Evolutionary conservation across 2,113 vertebrate species (phyloP).

Genomic region (Mugil cephalus): DNA sequence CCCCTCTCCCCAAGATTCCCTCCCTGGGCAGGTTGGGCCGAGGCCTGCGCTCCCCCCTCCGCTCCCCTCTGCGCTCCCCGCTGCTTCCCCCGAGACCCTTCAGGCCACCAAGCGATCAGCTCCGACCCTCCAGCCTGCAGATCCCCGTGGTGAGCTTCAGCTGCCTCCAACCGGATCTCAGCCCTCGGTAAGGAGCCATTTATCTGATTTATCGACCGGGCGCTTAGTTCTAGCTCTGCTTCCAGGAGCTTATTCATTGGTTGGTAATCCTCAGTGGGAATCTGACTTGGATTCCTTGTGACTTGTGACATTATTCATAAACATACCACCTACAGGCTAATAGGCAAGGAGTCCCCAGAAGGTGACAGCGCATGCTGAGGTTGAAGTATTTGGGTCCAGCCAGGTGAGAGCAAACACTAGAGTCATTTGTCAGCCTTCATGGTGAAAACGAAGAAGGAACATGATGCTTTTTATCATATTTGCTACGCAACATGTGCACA

Average conservation of each 20-base stretch:
- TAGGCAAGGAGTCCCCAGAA: slow-evolving; percentile 18
- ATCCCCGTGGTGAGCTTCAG: slow-evolving; percentile 83
- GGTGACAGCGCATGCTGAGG: slow-evolving; percentile 11
- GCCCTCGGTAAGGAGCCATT: slow-evolving; percentile 79
- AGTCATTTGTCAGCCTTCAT: neutral
- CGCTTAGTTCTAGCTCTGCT: slow-evolving; percentile 1
- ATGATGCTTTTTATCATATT: too few relatives aligned
- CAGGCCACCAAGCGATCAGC: slow-evolving; percentile 59
- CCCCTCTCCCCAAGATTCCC: slow-evolving; percentile 71
- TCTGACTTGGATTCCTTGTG: neutral
- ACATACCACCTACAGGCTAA: slow-evolving; percentile 12
- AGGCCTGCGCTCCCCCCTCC: slow-evolving; percentile 80
- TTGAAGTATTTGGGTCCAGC: slow-evolving; percentile 1
- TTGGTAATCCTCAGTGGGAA: neutral
- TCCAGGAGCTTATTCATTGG: slow-evolving; percentile 1
- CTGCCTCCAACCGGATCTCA: slow-evolving; percentile 80
- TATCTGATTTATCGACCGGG: neutral
- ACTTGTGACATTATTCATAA: slow-evolving; percentile 24
- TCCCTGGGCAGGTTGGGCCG: slow-evolving; percentile 72
- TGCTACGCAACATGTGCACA: too few relatives aligned
- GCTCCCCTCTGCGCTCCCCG: slow-evolving; percentile 79
- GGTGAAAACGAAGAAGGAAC: too few relatives aligned
- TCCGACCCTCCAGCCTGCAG: slow-evolving; percentile 80
- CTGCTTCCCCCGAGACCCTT: slow-evolving; percentile 77
- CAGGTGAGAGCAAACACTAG: neutral